These are phyloP conservation scores for Eubucco bourcierii DNA, from an alignment of 2,113 vertebrate species.

Conservation along the genomic window DNA sequence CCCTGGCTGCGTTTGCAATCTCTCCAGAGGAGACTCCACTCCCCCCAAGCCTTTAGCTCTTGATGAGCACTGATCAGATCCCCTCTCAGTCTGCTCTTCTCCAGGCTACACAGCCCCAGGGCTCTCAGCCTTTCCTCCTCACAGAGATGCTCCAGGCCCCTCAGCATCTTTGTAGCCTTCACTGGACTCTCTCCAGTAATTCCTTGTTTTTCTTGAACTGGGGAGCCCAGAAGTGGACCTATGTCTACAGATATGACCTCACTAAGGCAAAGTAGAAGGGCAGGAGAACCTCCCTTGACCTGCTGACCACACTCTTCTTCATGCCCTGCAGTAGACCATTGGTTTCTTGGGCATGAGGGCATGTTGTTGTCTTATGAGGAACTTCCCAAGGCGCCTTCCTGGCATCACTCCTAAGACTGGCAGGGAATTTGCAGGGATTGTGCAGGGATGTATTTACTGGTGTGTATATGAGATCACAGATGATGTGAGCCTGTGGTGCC, in stretches of 20 bases:
- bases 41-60: too few species aligned
- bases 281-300: not conserved
- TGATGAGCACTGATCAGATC: too few species aligned
- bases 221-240: not conserved
- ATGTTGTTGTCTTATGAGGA: not conserved
- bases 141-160: too few species aligned
- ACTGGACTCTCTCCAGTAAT: too few species aligned
- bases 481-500: not conserved
- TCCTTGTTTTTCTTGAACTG: too few species aligned
- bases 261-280: not conserved
- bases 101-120: too few species aligned
- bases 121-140: too few species aligned
- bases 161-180: too few species aligned
- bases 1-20: too few species aligned
- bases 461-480: not conserved
- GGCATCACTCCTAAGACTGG: not conserved
- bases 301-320: not conserved
- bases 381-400: not conserved
- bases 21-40: too few species aligned
- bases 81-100: too few species aligned
- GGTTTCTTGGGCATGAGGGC: not conserved
- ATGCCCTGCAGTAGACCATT: not conserved
- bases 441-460: fast-evolving
- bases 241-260: not conserved
- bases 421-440: not conserved